Evolutionary conservation across 2,113 vertebrate species (phyloP), one percentile per base, ranked within the genome.

Genomic region (Lethenteron camtschaticum): DNA sequence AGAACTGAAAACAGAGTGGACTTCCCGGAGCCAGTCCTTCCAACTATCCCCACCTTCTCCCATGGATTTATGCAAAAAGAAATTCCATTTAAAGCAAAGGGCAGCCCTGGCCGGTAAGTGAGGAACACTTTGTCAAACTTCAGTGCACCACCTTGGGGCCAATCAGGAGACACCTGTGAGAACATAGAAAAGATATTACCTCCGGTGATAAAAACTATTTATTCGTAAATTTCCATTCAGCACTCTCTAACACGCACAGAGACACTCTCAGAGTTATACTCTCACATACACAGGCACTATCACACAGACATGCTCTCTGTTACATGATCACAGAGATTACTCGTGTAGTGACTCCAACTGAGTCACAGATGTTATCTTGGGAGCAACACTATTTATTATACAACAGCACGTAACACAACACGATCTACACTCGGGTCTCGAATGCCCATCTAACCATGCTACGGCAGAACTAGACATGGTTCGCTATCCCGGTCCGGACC

Each of bases 1-100:
- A 96, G 83, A 5, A 87, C 87, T 75, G 86, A 77, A 75, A 99
- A 87, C 77, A 96, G 78, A 8, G 85, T 86, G 24, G 94, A 96
- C 79, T 99, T 99, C 69, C 94, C 94, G 0, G 92, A 99, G 60
- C 92, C 94, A 0, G 94, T 99, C 24, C 90, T 85, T 57, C 94
- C 94, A 76, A 96, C 85, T 3, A 99, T 83, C 57, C 92, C 94
- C 69, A 99, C 76, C 75, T 87, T 96, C 78, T 96, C 90, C 69
- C 90, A 87, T 0, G 87, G 83, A 56, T 76, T 79, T 72, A 96
- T 77, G 1, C 72, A 72, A 76, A 99, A 79, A 70, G 74, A 90
- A 71, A 99, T 84, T 0, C 83, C 82, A 13, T 95, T 83, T 63
- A 99, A 80, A 7, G 87, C 92, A n/a, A 87, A 86, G 1, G 90